Evolutionary conservation across 1,140 invertebrate species (phyloP).

Genomic region (Hylaeus anthracinus): DNA sequence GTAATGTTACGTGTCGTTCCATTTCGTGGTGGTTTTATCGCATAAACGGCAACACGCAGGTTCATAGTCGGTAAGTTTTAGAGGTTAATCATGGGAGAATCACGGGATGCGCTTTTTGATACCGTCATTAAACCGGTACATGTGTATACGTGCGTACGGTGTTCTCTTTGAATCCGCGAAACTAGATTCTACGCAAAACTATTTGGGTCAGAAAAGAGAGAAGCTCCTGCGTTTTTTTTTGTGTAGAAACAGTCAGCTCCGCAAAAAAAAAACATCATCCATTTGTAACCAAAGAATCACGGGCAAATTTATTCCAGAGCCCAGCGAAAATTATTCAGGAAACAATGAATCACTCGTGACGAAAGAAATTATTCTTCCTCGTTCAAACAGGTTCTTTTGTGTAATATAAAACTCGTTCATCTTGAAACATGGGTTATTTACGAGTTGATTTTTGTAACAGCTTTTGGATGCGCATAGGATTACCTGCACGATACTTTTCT

Average conservation of each 20-base stretch:
- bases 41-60: neutral
- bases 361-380: no score
- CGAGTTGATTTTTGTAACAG: no score
- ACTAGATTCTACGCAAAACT: neutral
- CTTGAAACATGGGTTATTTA: no score
- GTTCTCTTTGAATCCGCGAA: neutral
- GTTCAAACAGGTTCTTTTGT: no score
- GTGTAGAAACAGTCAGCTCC: no score
- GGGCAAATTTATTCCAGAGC: neutral
- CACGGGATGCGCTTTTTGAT: neutral
- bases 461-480: no score
- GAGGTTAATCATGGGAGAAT: neutral
- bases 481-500: no score
- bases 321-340: neutral
- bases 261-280: no score
- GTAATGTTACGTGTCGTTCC: neutral
- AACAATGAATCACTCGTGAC: neutral
- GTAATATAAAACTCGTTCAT: no score
- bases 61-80: slow-evolving; percentile 8
- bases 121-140: neutral
- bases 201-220: no score
- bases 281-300: neutral
- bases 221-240: no score
- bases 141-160: no score
- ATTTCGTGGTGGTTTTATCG: neutral